Base-by-base conservation (phyloP, 2,113 vertebrate species). In the Alectura lathami region DNA sequence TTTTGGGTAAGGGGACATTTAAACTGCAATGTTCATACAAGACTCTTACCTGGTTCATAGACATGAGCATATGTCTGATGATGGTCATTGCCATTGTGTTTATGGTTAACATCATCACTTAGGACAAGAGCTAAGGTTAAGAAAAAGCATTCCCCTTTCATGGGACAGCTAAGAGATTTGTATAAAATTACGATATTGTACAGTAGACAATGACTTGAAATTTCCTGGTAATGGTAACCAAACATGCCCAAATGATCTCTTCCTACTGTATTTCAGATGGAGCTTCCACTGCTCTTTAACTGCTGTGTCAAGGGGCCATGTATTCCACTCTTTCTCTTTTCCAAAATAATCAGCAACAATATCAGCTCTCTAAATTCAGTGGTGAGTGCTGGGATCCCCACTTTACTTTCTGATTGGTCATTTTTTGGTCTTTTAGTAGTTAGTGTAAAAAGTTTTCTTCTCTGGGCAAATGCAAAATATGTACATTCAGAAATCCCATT, bases 251-350 rank as follows among this genome's bases (percentile, higher is more conserved):
- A 91, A 81, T 3, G 13, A 90, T 15, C 11, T 75, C 70, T 83
- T 93, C 82, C 50, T 82, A 6, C 47, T 56, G 17, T 86, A 32
- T 51, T 96, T 84, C 76, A 86, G 75, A 21, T 83, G 43, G 22
- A 47, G 15, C 26, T 94, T 75, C 36, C 80, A 83, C 45, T 40
- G 84, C 56, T 64, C 23, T 86, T 77, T 36, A 88, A 67, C 40
- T 60, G 60, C 63, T 60, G 60, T 59, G 30, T 29, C n/a, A 29
- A 13, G 34, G 63, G 43, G 27, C 68, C 42, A 51, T 72, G 16
- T 17, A 78, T 62, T n/a, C 7, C 23, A 53, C 53, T 86, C 75
- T 77, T 59, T 90, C 17, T 38, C 30, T 38, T 87, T 92, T 76
- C 69, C 47, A 17, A 63, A n/a, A 27, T 67, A 34, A 30, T 63